Percentiles rank a stretch among this genome's conserved stretches.
Evolutionary conservation across 2,888 invertebrate species (phyloP).

Genomic region (Lasiommata megera): DNA sequence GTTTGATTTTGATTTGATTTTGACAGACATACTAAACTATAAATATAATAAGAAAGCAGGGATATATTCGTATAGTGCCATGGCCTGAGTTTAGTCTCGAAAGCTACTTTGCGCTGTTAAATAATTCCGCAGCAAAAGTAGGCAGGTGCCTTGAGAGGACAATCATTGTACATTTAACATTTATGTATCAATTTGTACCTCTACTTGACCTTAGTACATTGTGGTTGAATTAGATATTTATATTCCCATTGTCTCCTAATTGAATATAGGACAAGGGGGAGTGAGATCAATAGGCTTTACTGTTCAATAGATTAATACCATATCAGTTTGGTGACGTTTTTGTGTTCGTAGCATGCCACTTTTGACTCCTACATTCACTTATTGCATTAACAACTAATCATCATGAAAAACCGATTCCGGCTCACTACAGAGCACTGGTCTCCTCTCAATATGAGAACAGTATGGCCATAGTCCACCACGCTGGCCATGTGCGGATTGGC

Average conservation of each 20-base stretch:
- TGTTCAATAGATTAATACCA: neutral
- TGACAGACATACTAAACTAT: too few species aligned
- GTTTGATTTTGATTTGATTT: too few species aligned
- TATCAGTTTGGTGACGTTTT: neutral
- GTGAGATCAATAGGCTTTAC: neutral
- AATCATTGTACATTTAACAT: constrained; percentile 29
- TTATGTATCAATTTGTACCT: constrained; percentile 25
- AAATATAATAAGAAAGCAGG: too few species aligned
- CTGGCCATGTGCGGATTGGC: too few species aligned
- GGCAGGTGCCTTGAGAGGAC: constrained; percentile 26
- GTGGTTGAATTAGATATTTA: constrained; percentile 14
- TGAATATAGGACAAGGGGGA: neutral
- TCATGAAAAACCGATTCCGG: too few species aligned
- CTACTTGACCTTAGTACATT: constrained; percentile 18
- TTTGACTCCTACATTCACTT: too few species aligned
- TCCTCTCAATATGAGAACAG: too few species aligned
- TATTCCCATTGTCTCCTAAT: constrained; percentile 11
- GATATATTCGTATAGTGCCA: too few species aligned
- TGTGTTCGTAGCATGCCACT: too few species aligned
- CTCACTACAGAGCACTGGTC: too few species aligned
- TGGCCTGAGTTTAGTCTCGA: neutral
- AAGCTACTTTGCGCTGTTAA: constrained; percentile 23
- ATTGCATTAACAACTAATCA: too few species aligned
- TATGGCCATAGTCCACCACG: too few species aligned
- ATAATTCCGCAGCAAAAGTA: constrained; percentile 27